Conservation (phyloP, 2,113 vertebrate species). For the Natator depressus region DNA sequence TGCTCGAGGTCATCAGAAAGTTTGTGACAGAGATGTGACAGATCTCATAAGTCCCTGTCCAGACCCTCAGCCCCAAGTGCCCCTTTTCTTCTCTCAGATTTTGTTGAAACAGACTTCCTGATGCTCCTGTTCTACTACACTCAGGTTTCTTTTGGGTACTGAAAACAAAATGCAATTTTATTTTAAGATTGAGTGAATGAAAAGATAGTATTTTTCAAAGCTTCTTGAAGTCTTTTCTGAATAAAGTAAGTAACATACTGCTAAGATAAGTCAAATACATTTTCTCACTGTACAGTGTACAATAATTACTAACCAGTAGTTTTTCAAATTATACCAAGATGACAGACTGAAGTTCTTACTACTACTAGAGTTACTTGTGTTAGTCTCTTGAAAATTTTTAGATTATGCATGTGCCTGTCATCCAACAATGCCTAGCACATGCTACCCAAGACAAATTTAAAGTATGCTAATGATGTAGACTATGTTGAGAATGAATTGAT, state of each 20-base stretch:
- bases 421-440: background rate
- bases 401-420: background rate
- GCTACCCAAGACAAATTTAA: background rate
- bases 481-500: background rate
- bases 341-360: background rate
- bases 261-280: background rate
- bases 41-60: background rate
- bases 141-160: background rate
- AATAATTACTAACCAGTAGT: background rate
- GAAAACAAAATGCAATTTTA: background rate
- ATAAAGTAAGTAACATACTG: background rate
- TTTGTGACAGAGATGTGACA: background rate
- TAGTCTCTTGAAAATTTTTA: background rate
- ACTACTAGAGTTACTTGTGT: background rate
- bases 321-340: background rate
- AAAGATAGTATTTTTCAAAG: background rate
- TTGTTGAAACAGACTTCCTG: background rate
- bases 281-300: background rate
- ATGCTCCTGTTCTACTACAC: background rate
- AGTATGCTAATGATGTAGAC: background rate
- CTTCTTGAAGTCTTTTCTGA: background rate
- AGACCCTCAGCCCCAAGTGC: background rate
- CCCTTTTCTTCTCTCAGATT: background rate
- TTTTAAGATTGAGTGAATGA: background rate
- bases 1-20: rapidly evolving